phyloP scores from a whole-genome alignment of 2,113 vertebrate genomes.

The Leptobrachium ailaonicum region DNA sequence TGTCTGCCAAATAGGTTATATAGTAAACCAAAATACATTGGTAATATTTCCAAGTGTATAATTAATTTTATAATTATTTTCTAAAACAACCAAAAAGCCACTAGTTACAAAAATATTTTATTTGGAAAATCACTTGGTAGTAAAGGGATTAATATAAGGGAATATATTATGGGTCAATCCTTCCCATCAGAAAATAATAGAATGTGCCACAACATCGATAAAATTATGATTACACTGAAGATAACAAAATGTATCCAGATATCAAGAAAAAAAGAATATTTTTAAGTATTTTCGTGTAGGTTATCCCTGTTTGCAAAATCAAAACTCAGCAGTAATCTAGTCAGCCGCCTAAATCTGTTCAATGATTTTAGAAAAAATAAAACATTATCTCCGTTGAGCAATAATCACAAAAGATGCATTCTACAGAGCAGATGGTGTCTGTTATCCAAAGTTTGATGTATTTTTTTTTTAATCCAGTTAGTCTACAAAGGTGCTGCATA shows the following conservation, averaged over 20 bases:
- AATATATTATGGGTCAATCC: too few relatives aligned
- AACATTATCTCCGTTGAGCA: not conserved
- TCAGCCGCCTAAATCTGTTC: slow-evolving; percentile 32
- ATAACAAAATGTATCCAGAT: slow-evolving; percentile 12
- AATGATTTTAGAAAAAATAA: slow-evolving; percentile 13
- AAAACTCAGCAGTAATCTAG: not conserved
- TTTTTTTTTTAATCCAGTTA: slow-evolving; percentile 30
- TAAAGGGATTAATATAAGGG: too few relatives aligned
- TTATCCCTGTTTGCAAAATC: slow-evolving; percentile 4
- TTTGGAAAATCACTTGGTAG: too few relatives aligned
- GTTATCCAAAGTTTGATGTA: slow-evolving; percentile 13
- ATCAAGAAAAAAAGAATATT: slow-evolving; percentile 11
- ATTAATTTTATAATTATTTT: too few relatives aligned
- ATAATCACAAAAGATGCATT: slow-evolving; percentile 1
- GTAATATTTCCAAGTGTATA: too few relatives aligned
- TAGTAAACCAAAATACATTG: too few relatives aligned
- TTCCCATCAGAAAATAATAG: too few relatives aligned
- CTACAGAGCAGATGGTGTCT: slow-evolving; percentile 13
- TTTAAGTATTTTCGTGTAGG: slow-evolving; percentile 17
- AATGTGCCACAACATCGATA: too few relatives aligned
- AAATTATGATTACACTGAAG: too few relatives aligned
- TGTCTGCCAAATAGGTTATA: too few relatives aligned
- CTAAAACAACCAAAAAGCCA: too few relatives aligned
- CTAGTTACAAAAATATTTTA: too few relatives aligned
- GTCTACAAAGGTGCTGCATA: slow-evolving; percentile 37